Evolutionary conservation across 1,140 invertebrate species (phyloP).

Genomic region (Melanaphis sacchari): DNA sequence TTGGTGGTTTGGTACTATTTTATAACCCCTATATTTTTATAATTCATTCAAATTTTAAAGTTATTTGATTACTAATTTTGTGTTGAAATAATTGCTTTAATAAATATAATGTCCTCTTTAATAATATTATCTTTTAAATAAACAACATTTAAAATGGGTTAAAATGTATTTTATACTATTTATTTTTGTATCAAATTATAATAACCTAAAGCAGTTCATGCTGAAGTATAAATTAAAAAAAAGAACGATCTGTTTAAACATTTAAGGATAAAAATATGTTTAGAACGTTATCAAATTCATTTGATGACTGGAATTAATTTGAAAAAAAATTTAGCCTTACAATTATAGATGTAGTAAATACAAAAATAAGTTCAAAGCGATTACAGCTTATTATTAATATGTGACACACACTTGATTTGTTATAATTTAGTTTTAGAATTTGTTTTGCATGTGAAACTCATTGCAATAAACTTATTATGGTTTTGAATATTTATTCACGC

Average conservation of each 20-base stretch:
- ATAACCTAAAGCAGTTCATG: background rate
- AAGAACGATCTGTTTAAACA: background rate
- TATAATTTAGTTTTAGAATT: background rate
- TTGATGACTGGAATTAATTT: background rate
- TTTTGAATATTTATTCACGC: background rate
- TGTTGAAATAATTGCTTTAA: background rate
- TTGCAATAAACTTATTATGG: background rate
- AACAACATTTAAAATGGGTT: background rate
- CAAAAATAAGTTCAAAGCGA: background rate
- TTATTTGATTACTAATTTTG: background rate
- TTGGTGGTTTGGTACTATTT: background rate
- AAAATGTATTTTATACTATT: background rate
- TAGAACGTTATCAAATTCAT: background rate
- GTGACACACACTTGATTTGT: background rate
- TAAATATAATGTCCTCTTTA: background rate
- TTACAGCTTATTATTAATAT: background rate
- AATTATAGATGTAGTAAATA: background rate
- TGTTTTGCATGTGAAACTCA: background rate
- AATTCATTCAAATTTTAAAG: background rate
- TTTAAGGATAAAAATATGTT: background rate
- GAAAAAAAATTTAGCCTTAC: background rate
- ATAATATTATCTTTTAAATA: too few species aligned
- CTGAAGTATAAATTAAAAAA: background rate
- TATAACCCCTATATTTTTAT: background rate
- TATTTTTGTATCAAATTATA: background rate